phyloP scores from a whole-genome alignment of 1,140 invertebrate genomes.

The Metopolophium dirhodum region DNA sequence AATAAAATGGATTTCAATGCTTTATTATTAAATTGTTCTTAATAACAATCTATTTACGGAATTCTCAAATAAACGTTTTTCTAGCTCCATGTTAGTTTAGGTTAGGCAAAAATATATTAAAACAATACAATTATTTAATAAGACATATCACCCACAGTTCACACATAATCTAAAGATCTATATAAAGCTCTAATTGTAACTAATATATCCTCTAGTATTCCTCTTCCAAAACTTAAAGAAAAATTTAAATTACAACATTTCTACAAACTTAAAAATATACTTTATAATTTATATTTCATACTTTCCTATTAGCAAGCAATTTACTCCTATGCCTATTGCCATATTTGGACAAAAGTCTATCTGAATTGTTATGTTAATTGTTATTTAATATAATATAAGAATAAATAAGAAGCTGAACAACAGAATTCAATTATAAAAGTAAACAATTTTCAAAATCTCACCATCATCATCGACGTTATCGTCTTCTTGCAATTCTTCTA shows the following conservation, averaged over 20 bases:
- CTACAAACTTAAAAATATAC: background rate
- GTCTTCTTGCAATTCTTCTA: constrained; percentile 50
- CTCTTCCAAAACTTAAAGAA: background rate
- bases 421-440: background rate
- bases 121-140: background rate
- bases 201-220: background rate
- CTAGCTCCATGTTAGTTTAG: background rate
- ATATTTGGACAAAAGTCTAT: constrained; percentile 3
- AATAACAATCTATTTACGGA: constrained; percentile 24
- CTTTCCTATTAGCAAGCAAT: constrained; percentile 29
- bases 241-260: constrained; percentile 14
- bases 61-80: background rate
- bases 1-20: background rate
- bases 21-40: background rate
- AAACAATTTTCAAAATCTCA: background rate
- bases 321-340: constrained; percentile 14
- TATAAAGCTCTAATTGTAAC: constrained; percentile 42
- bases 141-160: background rate
- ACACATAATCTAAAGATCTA: constrained; percentile 40
- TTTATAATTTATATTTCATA: background rate
- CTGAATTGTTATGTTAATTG: background rate
- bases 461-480: constrained; percentile 53
- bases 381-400: background rate
- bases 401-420: constrained; percentile 40
- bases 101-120: background rate